Conservation (phyloP, 2,113 vertebrate genomes). For the Pygoscelis antarcticus region DNA sequence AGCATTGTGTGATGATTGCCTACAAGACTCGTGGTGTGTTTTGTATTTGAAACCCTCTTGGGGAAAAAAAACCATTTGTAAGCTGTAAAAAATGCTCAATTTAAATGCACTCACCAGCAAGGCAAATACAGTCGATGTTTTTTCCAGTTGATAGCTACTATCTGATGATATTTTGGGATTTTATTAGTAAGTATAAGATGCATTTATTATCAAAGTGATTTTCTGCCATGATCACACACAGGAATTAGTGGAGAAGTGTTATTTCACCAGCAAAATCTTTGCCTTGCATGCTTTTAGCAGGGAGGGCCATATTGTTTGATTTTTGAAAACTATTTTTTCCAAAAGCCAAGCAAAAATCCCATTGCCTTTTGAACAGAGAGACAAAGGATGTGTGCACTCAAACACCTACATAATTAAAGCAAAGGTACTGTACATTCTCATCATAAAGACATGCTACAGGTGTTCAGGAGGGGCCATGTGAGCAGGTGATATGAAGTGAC, state of each 20-base stretch:
- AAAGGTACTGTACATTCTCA: neutral
- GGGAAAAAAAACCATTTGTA: neutral
- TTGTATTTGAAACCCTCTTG: neutral
- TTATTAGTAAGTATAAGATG: neutral
- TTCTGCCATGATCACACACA: neutral
- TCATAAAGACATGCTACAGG: accelerated
- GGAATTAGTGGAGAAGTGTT: neutral
- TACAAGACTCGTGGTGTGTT: neutral
- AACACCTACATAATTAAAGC: neutral
- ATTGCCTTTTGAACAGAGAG: neutral
- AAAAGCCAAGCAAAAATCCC: neutral
- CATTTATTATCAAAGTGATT: neutral
- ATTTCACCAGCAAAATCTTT: neutral
- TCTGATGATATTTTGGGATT: neutral
- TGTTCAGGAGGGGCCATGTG: neutral
- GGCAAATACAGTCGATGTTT: neutral
- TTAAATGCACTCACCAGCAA: neutral
- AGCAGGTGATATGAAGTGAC: neutral
- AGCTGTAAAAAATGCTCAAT: neutral
- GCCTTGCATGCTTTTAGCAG: neutral
- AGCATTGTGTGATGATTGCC: neutral
- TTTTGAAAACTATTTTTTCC: neutral
- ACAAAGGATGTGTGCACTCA: neutral
- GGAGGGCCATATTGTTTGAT: neutral
- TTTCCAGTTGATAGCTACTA: neutral